Evolutionary conservation across 2,888 invertebrate species (phyloP), one percentile per base, ranked within the genome.

Genomic region (Augiades crinisus): DNA sequence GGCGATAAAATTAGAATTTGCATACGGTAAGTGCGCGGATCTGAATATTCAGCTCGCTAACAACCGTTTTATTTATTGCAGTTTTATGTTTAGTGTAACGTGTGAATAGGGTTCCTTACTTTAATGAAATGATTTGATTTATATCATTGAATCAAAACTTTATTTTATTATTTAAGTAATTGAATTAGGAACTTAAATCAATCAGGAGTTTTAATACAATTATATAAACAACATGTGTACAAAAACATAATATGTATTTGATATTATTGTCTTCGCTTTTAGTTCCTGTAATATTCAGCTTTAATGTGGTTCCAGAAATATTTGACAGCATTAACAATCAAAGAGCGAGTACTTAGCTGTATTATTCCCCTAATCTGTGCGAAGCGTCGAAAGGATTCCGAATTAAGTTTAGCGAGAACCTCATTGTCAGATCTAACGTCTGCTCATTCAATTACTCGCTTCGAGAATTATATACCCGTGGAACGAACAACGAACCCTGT

Each of bases 341-440:
- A 57, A 40, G 40, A 59, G 54, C 57, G 53, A 37, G 52, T 61
- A 58, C 55, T 57, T 56, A 55, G 60, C 56, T 49, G 61, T 59
- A 60, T 65, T 64, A 65, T 70, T 65, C 64, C 56, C 60, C 62
- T 78, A 79, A 85, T 83, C 81, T 67, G 63, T 59, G 44, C 55
- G 54, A 73, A 75, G 72, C 71, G 67, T 70, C 63, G 70, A 74
- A 70, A 72, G 72, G 62, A 72, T 75, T 65, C 63, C 64, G 70
- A 71, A 77, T 80, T 78, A 76, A 72, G 72, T 77, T 80, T 76
- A 76, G 70, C 71, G 61, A 70, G 76, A 82, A 81, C 63, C 65
- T 64, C 69, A 69, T 71, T 80, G 75, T 78, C 38, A 44, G 73
- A 70, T 55, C 65, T 65, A 60, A 60, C 59, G 56, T 61, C 57